A percentile compares a stretch with the other conserved stretches of the same genome.
phyloP scores from a whole-genome alignment of 1,140 invertebrate species.

The Drosophila kurseongensis region DNA sequence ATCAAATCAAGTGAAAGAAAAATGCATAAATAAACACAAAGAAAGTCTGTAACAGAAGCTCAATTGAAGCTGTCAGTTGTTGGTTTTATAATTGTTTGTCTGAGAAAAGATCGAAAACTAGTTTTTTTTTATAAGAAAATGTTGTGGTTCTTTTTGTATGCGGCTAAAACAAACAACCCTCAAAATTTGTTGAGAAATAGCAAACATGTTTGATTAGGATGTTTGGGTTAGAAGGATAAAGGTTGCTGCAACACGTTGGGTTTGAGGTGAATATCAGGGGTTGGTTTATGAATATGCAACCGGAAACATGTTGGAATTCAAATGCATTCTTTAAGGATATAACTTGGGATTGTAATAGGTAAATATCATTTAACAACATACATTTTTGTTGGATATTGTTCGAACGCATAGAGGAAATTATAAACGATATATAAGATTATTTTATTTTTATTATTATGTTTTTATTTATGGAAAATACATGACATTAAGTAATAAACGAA shows the following conservation, averaged over 20 bases:
- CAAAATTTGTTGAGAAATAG: constrained; percentile 7
- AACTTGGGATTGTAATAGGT: too few relatives aligned
- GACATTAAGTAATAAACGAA: too few relatives aligned
- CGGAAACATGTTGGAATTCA: background rate
- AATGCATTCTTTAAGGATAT: background rate
- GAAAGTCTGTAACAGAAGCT: constrained; percentile 35
- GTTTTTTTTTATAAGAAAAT: constrained; percentile 54
- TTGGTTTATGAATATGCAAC: background rate
- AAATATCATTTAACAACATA: too few relatives aligned
- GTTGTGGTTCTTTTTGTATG: constrained; percentile 45
- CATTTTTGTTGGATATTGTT: too few relatives aligned
- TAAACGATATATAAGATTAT: too few relatives aligned
- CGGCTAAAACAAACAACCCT: constrained; percentile 46
- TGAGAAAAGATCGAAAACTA: constrained; percentile 29
- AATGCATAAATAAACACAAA: constrained; percentile 75
- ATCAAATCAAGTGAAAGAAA: constrained; percentile 76
- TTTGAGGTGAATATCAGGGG: constrained; percentile 14
- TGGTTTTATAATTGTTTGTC: constrained; percentile 62
- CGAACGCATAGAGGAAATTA: too few relatives aligned
- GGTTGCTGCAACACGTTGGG: constrained; percentile 7
- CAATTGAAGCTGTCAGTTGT: constrained; percentile 44
- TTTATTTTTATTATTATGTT: too few relatives aligned
- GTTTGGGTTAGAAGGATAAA: constrained; percentile 3
- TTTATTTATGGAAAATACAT: too few relatives aligned
- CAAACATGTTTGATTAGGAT: constrained; percentile 36